Conservation (phyloP, 2,888 invertebrate species). For the Slavum lentiscoides region DNA sequence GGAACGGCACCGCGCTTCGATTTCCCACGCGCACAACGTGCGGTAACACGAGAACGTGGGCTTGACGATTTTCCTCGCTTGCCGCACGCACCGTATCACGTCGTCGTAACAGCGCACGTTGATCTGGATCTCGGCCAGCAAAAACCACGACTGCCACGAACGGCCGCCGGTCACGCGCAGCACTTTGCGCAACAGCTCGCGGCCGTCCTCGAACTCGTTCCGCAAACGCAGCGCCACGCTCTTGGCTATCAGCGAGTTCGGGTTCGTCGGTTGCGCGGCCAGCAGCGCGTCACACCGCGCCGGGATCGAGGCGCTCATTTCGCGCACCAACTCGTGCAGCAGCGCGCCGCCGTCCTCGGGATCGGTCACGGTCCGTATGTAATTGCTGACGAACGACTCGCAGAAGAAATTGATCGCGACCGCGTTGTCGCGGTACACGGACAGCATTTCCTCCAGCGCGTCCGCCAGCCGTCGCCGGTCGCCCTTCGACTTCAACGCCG, state of each 20-base stretch:
- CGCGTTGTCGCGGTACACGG: conserved; percentile 31
- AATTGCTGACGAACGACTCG: conserved; percentile 44
- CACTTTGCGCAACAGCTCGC: conserved; percentile 37
- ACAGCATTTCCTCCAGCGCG: conserved; percentile 39
- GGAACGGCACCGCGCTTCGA: conserved; percentile 36
- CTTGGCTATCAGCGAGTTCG: conserved; percentile 48
- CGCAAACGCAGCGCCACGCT: conserved; percentile 34
- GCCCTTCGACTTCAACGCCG: conserved; percentile 40
- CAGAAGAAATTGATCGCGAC: conserved; percentile 37
- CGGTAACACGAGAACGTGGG: conserved; percentile 50
- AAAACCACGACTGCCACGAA: conserved; percentile 47
- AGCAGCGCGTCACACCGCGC: conserved; percentile 35
- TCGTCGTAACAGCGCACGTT: conserved; percentile 42
- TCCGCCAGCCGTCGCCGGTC: conserved; percentile 34
- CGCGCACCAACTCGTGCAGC: conserved; percentile 15
- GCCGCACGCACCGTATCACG: conserved; percentile 37
- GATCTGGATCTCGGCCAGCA: conserved; percentile 41
- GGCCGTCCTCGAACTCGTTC: conserved; percentile 40
- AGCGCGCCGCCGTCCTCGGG: conserved; percentile 1
- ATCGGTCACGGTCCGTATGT: conserved; percentile 34
- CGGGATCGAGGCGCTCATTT: conserved; percentile 30
- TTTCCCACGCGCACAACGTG: conserved; percentile 45
- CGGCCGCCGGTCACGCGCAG: conserved; percentile 28
- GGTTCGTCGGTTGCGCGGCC: conserved; percentile 39
- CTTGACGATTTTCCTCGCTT: conserved; percentile 43